These are phyloP conservation scores for Mythimna loreyi DNA, from an alignment of 2,888 invertebrate genomes.

Conservation along the genomic window DNA sequence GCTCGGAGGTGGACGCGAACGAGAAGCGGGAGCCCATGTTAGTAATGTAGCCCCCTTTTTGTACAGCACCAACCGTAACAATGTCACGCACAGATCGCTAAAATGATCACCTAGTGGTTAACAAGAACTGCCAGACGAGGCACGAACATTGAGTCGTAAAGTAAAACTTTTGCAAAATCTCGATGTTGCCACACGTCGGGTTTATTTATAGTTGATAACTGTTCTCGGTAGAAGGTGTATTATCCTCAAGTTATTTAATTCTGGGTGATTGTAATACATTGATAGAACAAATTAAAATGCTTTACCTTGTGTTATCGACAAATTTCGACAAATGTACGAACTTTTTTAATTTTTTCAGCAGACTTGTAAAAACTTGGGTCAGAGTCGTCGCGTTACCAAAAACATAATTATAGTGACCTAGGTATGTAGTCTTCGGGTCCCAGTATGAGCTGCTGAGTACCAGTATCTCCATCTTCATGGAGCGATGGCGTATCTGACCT, in stretches of 20 bases:
- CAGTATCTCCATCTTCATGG: too few species aligned
- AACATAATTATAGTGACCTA: neutral
- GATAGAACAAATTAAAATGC: neutral
- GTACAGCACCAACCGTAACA: neutral
- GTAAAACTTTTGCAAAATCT: neutral
- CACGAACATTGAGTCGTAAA: neutral
- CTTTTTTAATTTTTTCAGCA: neutral
- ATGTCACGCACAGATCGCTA: neutral
- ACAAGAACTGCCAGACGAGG: neutral
- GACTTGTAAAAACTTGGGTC: too few species aligned
- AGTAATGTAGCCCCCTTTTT: conserved; percentile 66
- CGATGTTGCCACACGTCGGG: neutral
- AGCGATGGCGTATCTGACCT: too few species aligned
- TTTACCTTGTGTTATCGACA: neutral
- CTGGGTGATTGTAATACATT: neutral
- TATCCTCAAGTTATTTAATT: conserved; percentile 5
- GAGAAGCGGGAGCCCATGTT: conserved; percentile 85
- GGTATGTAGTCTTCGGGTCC: neutral
- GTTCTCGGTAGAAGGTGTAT: neutral
- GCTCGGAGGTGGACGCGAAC: conserved; percentile 90
- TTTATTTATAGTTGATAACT: conserved; percentile 8
- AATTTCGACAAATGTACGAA: neutral
- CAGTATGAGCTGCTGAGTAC: neutral
- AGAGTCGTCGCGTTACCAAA: too few species aligned
- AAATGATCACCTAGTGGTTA: neutral